phyloP scores from a whole-genome alignment of 2,113 vertebrate genomes.

The Austrofundulus limnaeus region DNA sequence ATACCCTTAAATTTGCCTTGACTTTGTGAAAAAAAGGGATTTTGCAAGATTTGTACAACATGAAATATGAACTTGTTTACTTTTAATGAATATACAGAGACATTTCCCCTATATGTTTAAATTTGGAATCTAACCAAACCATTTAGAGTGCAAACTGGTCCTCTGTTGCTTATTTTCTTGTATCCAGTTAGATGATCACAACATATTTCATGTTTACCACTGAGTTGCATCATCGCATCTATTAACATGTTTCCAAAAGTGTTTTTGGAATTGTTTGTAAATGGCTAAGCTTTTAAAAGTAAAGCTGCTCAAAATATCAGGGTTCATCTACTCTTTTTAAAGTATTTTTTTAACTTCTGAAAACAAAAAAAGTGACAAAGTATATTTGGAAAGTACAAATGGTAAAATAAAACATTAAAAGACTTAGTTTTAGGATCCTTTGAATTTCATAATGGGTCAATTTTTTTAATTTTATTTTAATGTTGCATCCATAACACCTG shows the following conservation, averaged over 20 bases:
- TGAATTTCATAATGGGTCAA: not conserved
- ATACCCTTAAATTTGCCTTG: no score
- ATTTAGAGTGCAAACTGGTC: constrained; percentile 6
- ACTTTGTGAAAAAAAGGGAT: not conserved
- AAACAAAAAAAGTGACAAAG: not conserved
- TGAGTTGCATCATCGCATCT: not conserved
- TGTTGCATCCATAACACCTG: not conserved
- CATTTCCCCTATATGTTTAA: not conserved
- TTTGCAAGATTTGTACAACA: not conserved
- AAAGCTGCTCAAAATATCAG: not conserved
- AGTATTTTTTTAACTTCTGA: not conserved
- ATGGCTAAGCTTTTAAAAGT: not conserved
- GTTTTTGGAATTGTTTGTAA: not conserved
- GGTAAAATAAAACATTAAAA: no score
- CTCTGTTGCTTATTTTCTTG: not conserved
- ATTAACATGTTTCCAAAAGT: not conserved
- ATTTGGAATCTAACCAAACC: not conserved
- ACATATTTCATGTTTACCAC: not conserved
- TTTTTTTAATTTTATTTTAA: not conserved
- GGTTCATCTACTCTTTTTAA: not conserved
- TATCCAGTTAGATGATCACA: not conserved
- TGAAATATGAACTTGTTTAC: not conserved
- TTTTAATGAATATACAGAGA: not conserved
- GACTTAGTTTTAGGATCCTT: not conserved
- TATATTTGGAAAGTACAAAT: no score